phyloP scores from a whole-genome alignment of 2,888 invertebrate genomes.

The Zonitis immaculata region DNA sequence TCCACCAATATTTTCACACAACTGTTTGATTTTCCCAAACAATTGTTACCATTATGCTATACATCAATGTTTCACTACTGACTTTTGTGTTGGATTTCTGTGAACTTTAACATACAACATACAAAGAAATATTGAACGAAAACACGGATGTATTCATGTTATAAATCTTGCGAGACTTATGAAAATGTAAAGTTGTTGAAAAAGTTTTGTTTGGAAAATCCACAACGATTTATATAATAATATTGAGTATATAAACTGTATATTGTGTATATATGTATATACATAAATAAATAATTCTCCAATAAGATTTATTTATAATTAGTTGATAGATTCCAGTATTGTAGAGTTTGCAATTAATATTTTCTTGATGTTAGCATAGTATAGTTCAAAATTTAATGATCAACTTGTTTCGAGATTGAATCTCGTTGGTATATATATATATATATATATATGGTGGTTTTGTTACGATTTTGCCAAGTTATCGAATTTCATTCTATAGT shows the following conservation, averaged over 20 bases:
- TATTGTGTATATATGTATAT: too few species aligned
- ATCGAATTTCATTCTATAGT: conserved; percentile 31
- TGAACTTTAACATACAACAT: conserved; percentile 8
- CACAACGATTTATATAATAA: too few species aligned
- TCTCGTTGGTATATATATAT: too few species aligned
- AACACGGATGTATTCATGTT: background rate
- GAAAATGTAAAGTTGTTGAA: too few species aligned
- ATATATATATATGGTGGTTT: conserved; percentile 33
- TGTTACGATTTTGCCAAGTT: conserved; percentile 27
- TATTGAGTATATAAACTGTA: too few species aligned
- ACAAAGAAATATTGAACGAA: background rate
- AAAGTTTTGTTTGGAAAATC: too few species aligned
- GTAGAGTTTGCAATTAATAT: too few species aligned
- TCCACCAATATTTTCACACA: background rate
- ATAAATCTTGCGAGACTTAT: background rate
- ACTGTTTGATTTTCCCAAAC: background rate
- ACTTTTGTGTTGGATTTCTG: conserved; percentile 9
- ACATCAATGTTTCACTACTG: conserved; percentile 13
- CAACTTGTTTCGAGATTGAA: conserved; percentile 37
- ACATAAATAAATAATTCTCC: too few species aligned
- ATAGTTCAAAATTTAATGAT: conserved; percentile 35
- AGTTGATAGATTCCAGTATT: too few species aligned
- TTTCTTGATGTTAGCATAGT: too few species aligned
- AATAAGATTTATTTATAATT: too few species aligned
- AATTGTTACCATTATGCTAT: conserved; percentile 7